A percentile compares a stretch with the other conserved stretches of the same genome.
Conservation (phyloP, 2,888 invertebrate species). For the Metalampra italica region DNA sequence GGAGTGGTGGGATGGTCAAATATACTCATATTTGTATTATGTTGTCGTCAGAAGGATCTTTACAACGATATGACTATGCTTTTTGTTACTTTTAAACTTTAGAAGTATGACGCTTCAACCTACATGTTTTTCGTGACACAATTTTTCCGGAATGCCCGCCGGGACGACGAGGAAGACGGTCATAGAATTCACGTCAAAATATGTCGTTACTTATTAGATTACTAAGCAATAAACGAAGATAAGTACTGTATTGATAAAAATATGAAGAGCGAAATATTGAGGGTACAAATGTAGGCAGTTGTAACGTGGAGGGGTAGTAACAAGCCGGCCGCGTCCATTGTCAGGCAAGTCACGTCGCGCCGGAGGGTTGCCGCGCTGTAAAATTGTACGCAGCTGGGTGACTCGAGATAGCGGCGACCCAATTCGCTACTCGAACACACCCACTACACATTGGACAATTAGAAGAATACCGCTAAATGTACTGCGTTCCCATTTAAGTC, state of each 20-base stretch:
- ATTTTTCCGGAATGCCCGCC: too few relatives aligned
- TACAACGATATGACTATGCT: too few relatives aligned
- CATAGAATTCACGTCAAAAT: too few relatives aligned
- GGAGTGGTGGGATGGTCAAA: too few relatives aligned
- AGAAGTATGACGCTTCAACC: too few relatives aligned
- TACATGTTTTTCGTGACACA: too few relatives aligned
- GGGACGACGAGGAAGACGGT: too few relatives aligned
- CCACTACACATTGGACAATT: conserved; percentile 24
- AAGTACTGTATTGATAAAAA: not conserved
- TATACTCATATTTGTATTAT: too few relatives aligned
- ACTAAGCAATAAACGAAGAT: too few relatives aligned
- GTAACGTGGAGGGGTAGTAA: conserved; percentile 35
- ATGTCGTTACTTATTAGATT: too few relatives aligned
- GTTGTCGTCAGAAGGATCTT: too few relatives aligned
- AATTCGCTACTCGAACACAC: conserved; percentile 39
- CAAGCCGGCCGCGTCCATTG: conserved; percentile 36
- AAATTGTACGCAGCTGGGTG: conserved; percentile 60
- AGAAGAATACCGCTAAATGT: not conserved
- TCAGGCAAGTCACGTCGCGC: conserved; percentile 47
- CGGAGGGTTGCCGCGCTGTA: conserved; percentile 43
- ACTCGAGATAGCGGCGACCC: conserved; percentile 38
- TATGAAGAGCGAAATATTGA: conserved; percentile 19
- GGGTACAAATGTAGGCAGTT: conserved; percentile 32
- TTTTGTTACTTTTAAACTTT: too few relatives aligned
- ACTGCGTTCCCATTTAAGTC: not conserved